These are phyloP conservation scores for Osmerus eperlanus DNA, from an alignment of 2,113 vertebrate genomes.

Conservation along the genomic window DNA sequence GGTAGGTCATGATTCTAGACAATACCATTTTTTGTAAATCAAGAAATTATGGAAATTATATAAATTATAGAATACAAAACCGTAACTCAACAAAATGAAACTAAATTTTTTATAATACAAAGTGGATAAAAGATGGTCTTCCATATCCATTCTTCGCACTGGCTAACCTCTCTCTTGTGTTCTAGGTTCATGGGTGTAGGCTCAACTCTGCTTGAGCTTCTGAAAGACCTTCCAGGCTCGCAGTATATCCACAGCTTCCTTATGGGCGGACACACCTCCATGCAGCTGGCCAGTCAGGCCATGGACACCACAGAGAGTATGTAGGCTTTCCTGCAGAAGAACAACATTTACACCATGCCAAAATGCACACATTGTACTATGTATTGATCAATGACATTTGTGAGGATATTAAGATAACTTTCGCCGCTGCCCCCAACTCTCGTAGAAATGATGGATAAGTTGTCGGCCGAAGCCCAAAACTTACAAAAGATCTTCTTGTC, in stretches of 20 bases:
- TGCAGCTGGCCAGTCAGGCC: constrained; percentile 43
- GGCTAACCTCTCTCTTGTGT: neutral
- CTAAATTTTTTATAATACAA: no score
- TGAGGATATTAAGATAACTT: neutral
- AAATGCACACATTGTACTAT: neutral
- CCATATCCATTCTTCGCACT: neutral
- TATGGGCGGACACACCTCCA: constrained; percentile 44
- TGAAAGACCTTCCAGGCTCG: constrained; percentile 48
- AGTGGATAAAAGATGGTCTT: neutral
- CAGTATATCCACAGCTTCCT: constrained; percentile 47
- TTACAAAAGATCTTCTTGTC: constrained; percentile 35
- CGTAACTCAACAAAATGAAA: no score
- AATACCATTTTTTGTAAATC: no score
- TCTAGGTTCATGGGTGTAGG: constrained; percentile 62
- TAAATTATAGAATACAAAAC: no score
- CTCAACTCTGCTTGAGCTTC: constrained; percentile 47
- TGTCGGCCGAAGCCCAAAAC: constrained; percentile 37
- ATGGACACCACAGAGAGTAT: constrained; percentile 55
- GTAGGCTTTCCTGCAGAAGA: neutral
- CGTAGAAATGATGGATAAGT: constrained; percentile 50
- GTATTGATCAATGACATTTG: neutral
- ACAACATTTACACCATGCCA: neutral
- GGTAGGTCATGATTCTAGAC: no score
- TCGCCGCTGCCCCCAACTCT: neutral
- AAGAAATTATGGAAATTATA: no score